Evolutionary conservation across 2,888 invertebrate genomes (phyloP), one percentile per base, ranked within the genome.

Genomic region (Cataglyphis rosenhaueri): DNA sequence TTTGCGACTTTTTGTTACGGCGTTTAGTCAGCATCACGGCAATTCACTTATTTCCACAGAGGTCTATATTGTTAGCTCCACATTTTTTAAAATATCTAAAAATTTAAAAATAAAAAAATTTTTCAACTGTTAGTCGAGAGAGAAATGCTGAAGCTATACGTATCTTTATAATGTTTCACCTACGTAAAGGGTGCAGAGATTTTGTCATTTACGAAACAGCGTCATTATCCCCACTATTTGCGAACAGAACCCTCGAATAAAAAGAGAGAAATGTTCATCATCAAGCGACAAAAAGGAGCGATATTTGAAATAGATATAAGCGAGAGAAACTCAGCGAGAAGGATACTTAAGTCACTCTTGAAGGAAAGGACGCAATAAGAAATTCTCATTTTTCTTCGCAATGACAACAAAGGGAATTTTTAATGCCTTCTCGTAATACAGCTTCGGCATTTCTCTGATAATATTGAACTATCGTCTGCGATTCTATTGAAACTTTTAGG

Each of bases 281-380:
- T 8, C 44, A 52, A 4, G 9, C 38, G 38, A 38, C 10, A 2
- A 29, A 18, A 25, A 9, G 41, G 52, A 44, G 61, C 32, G 59
- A 82, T 83, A 86, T 90, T 89, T 84, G 86, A 87, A 76, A 85
- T 44, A 44, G 44, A 83, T 82, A 86, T 85, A 81, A 87, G 83
- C 66, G 83, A 88, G 87, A 87, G 87, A 88, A 90, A 86, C 84
- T 86, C 86, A 12, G 70, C 66, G 84, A 85, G 71, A 55, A 65
- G 15, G 79, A 82, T 84, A 87, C 89, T 91, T 85, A 76, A 86
- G 86, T 85, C 87, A 84, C 76, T 86, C 82, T 76, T 35, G 9
- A 55, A 64, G 41, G 29, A 35, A 18, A 57, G 59, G 61, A 61
- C 73, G 74, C 59, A 48, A 70, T 61, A 70, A 83, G 65, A 81